Evolutionary conservation across 2,797 vertebrate species (phyloP), one percentile per base, ranked within the genome.

Genomic region (Pangasius djambal): DNA sequence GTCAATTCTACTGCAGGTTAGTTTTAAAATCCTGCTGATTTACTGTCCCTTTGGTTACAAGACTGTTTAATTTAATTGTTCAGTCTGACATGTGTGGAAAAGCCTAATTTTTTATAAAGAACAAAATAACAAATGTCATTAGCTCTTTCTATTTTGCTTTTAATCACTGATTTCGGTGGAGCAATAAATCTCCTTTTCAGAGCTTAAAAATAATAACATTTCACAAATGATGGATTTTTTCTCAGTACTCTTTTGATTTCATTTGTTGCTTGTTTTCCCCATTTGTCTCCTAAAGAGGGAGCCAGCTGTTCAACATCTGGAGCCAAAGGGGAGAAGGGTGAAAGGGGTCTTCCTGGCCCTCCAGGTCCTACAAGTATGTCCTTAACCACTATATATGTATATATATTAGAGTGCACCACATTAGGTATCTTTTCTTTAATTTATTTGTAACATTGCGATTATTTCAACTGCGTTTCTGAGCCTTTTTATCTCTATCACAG

Each of bases 301-400:
- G 83, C 86, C 79, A 87, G 88, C 85, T 93, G 93, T 93, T 89
- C 95, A 95, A 92, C 94, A 92, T 94, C 93, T 0, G 93, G 94
- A 65, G 67, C 92, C 2, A 98, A 98, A 95, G 98, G 98, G 93
- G 97, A 98, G 77, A 99, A 97, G 85, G 98, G 98, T 59, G 97
- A 98, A 59, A 94, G 93, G 88, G 98, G 98, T 2, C 90, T 94
- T 89, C 96, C 97, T 79, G 98, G 98, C 75, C 92, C 95, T 34
- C 97, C 97, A 1, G 97, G 96, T 12, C 86, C 90, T 55, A 16
- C 83, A 79, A 87, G 95, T 97, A 86, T 69, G 87, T 55, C 20
- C 3, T 55, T 18, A 74, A 48, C n/a, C 13, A 72, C 12, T 72
- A 2, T 0, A 4, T 81, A 20, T 28, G 77, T 3, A n/a, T 50